These are phyloP conservation scores for Ambastaia sidthimunki DNA, from an alignment of 2,797 vertebrate species.

Conservation along the genomic window DNA sequence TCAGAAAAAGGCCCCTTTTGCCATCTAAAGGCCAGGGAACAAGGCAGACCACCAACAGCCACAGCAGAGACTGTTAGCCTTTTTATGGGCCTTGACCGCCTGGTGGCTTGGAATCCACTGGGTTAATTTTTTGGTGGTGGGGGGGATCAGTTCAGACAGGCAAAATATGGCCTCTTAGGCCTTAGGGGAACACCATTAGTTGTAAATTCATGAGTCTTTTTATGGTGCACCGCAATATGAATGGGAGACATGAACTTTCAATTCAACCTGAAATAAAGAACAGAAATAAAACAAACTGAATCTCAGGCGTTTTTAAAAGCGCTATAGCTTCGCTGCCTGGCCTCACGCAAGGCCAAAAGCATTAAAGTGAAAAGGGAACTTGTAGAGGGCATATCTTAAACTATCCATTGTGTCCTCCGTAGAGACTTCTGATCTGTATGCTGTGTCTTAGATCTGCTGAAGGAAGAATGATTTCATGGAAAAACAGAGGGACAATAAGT, in stretches of 20 bases:
- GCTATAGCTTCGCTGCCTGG: slow-evolving; percentile 24
- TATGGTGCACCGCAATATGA: slow-evolving; percentile 52
- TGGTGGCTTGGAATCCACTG: slow-evolving; percentile 60
- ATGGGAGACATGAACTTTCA: slow-evolving; percentile 53
- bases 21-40: slow-evolving; percentile 56
- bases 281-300: slow-evolving; percentile 48
- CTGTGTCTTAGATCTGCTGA: slow-evolving; percentile 77
- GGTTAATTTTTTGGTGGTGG: slow-evolving; percentile 31
- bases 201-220: slow-evolving; percentile 63
- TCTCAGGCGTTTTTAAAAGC: slow-evolving; percentile 20
- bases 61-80: slow-evolving; percentile 57
- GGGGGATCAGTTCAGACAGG: slow-evolving; percentile 32
- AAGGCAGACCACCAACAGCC: slow-evolving; percentile 67
- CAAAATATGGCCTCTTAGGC: slow-evolving; percentile 53
- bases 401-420: slow-evolving; percentile 65
- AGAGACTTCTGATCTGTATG: slow-evolving; percentile 83
- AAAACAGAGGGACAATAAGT: slow-evolving; percentile 54
- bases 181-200: slow-evolving; percentile 53
- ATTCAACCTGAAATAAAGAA: slow-evolving; percentile 39
- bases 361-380: slow-evolving; percentile 68
- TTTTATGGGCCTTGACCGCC: slow-evolving; percentile 62
- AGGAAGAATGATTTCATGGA: slow-evolving; percentile 76
- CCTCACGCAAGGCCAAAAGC: slow-evolving; percentile 64
- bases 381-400: slow-evolving; percentile 73
- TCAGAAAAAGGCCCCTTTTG: slow-evolving; percentile 49